A percentile compares a stretch with the other conserved stretches of the same genome.
These are phyloP conservation scores for Heteromyza rotundicornis DNA, from an alignment of 2,888 invertebrate genomes.

Conservation along the genomic window DNA sequence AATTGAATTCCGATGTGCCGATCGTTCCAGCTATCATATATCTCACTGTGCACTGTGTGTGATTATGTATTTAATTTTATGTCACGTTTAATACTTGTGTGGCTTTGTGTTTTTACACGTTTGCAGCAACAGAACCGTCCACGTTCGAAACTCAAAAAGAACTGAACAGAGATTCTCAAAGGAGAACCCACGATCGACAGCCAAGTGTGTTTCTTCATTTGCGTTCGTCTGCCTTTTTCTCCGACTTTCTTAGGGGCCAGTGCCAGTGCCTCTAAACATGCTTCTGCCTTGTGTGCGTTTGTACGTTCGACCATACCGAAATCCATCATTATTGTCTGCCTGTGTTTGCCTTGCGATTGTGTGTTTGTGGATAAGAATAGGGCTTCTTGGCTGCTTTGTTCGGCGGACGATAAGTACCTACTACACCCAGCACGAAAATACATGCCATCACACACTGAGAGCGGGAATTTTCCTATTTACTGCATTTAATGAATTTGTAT, in stretches of 20 bases:
- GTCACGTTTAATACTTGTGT: not conserved
- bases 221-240: not conserved
- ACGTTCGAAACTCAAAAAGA: slow-evolving; percentile 20
- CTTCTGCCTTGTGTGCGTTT: not conserved
- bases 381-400: not conserved
- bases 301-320: not conserved
- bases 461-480: no score
- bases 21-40: no score
- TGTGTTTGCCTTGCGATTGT: slow-evolving; percentile 1
- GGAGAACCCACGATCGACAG: slow-evolving; percentile 13
- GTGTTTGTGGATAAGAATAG: not conserved
- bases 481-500: no score
- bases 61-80: no score
- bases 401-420: not conserved
- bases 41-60: no score
- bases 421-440: not conserved
- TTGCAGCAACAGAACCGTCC: slow-evolving; percentile 15
- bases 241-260: no score
- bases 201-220: not conserved
- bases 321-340: slow-evolving; percentile 1
- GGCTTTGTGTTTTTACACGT: not conserved
- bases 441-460: no score
- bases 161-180: slow-evolving; percentile 19
- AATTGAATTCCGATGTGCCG: no score
- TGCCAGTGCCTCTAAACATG: not conserved